Base-by-base conservation (phyloP, 1,140 invertebrate species). In the Lepidurus apus region DNA sequence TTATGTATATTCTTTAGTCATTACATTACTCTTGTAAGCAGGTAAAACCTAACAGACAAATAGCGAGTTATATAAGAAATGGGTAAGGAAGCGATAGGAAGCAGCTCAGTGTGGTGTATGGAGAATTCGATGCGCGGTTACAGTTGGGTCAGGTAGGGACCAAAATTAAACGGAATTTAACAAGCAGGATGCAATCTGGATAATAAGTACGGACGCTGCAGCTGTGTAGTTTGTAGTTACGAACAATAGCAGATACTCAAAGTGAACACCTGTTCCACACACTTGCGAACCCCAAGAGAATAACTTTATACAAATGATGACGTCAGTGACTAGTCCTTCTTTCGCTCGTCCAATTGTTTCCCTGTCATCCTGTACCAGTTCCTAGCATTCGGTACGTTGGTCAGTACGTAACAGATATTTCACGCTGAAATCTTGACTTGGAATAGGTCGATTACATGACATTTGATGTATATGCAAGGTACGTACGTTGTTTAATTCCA, bases 171-270 rank as follows among this genome's bases (percentile, higher is more conserved):
- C 21, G 53, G 8, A 65, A 65, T 13, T 13, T 17, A 65, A 65
- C 53, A 65, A 9, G 53, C 53, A 65, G 53, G 53, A 65, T 65
- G 53, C 13, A 21, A 65, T 65, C 21, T 21, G 21, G 53, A 65
- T 65, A 65, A 65, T 65, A 17, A 65, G 53, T n/a, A 65, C 53
- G 53, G 53, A 65, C 53, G 53, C 53, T 21, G 53, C 53, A 65
- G 9, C 53, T 65, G 53, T 21, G 21, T 7, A 65, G n/a, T 21
- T 21, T 65, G 9, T 65, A 65, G 53, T 21, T 65, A 65, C 53
- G 21, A 65, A 65, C 17, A 65, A 65, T 13, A 65, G 13, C 53
- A 65, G 53, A 65, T 65, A 65, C 7, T 65, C 13, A 21, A 65
- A 65, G 6, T 65, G 53, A 65, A 65, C 53, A 65, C 53, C 53